Base-by-base conservation (phyloP, 2,888 invertebrate genomes). In the Asteroscopus sphinx region DNA sequence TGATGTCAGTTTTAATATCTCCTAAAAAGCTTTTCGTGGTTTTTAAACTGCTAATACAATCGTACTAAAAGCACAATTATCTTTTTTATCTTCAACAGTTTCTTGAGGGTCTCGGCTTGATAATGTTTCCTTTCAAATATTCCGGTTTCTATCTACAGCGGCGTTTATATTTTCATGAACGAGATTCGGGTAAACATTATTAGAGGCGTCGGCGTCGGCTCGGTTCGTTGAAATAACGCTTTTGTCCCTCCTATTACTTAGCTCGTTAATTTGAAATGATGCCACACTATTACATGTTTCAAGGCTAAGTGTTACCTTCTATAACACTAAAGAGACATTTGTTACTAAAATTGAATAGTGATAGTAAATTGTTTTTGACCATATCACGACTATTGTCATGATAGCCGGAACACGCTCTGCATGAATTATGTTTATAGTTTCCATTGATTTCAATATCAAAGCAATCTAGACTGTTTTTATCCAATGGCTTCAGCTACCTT, bases 131-230 rank as follows among this genome's bases (percentile, higher is more conserved):
- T 55, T 55, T 51, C 16, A 52, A 37, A 55, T 58, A 64, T 71
- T 66, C 41, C 41, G 13, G 33, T 42, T 64, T 12, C 32, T 37
- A 47, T 51, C 46, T 60, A 15, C 25, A 13, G 12, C 6, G 26
- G 17, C 15, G 15, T 49, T 70, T 65, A 52, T 39, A 60, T 44
- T 71, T 71, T 56, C 71, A 66, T 53, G 72, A 48, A 40, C 35
- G 51, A 45, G 41, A 41, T 48, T 54, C 41, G 16, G 32, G 26
- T 47, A 60, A 70, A 70, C 71, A 55, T 48, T 55, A 49, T 60
- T 53, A 61, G 47, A 36, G 41, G 49, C 28, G 48, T 11, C 6
- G 41, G 49, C 28, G 48, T 11, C 6, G 53, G 40, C 36, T 44
- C 11, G 11, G 60, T 52, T 56, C 49, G 42, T 47, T 35, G 15